These are phyloP conservation scores for Orchesellides sinensis DNA, from an alignment of 2,888 invertebrate genomes.

Conservation along the genomic window DNA sequence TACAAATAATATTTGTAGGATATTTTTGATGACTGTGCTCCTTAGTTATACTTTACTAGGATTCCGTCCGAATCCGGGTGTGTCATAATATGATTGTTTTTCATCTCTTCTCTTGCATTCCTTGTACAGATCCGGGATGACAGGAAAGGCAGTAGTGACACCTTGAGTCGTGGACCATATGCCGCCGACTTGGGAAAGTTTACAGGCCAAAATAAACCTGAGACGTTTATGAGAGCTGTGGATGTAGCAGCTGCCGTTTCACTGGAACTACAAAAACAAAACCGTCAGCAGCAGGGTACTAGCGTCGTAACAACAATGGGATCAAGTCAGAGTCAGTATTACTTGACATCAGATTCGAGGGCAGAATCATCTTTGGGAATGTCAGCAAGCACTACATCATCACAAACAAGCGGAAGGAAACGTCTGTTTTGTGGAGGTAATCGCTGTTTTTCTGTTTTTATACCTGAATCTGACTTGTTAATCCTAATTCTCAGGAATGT, in stretches of 20 bases:
- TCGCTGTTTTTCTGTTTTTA: slow-evolving; percentile 14
- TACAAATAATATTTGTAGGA: too few relatives aligned
- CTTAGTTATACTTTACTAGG: too few relatives aligned
- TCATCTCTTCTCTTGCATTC: not conserved
- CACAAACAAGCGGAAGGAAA: slow-evolving; percentile 51
- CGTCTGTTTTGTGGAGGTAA: slow-evolving; percentile 58
- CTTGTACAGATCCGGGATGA: slow-evolving; percentile 36
- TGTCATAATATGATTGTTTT: too few relatives aligned
- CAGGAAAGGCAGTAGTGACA: slow-evolving; percentile 17
- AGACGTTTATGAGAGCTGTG: slow-evolving; percentile 54
- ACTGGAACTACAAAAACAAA: slow-evolving; percentile 45
- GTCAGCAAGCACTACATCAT: slow-evolving; percentile 45
- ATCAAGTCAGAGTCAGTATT: slow-evolving; percentile 55
- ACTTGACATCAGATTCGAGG: slow-evolving; percentile 59
- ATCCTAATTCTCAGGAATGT: too few relatives aligned
- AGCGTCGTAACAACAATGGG: slow-evolving; percentile 55
- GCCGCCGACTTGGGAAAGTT: slow-evolving; percentile 49
- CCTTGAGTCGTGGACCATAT: slow-evolving; percentile 31
- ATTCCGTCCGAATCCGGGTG: too few relatives aligned
- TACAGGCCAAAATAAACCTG: slow-evolving; percentile 49
- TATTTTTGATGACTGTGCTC: too few relatives aligned
- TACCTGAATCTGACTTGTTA: slow-evolving; percentile 15
- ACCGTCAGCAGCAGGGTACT: slow-evolving; percentile 53
- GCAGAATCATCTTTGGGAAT: slow-evolving; percentile 55
- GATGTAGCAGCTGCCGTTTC: slow-evolving; percentile 54